phyloP scores from a whole-genome alignment of 2,888 invertebrate genomes.

The Tenthredo distinguenda region DNA sequence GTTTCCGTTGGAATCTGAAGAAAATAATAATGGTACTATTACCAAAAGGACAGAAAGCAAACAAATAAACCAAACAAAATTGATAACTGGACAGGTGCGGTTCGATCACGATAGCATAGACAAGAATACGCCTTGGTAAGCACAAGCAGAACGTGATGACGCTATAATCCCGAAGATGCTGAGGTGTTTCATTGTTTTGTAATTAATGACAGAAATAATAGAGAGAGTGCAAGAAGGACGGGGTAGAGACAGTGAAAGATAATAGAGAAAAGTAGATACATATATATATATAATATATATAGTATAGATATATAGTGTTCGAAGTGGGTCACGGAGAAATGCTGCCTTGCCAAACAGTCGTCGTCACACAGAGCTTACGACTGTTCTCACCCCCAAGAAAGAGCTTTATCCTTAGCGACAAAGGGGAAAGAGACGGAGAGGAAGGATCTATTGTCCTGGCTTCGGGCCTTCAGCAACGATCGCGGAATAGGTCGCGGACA shows the following conservation, averaged over 20 bases:
- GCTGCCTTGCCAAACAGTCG: conserved; percentile 41
- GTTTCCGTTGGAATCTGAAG: neutral
- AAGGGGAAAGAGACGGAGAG: neutral
- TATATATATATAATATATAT: conserved; percentile 15
- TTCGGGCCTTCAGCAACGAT: conserved; percentile 24
- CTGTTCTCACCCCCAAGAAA: conserved; percentile 43
- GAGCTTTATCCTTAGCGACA: conserved; percentile 33
- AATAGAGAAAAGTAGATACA: conserved; percentile 44
- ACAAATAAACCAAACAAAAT: neutral
- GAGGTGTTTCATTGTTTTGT: conserved; percentile 20
- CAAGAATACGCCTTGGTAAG: neutral
- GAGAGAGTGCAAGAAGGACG: neutral
- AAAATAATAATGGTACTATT: neutral
- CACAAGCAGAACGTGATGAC: neutral
- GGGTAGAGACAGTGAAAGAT: conserved; percentile 16
- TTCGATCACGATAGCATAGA: neutral
- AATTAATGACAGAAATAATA: conserved; percentile 14
- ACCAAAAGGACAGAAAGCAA: neutral
- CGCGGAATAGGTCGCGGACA: conserved; percentile 30
- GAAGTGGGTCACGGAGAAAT: conserved; percentile 43
- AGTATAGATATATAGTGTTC: conserved; percentile 29
- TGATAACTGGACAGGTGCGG: neutral
- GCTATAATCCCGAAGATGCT: conserved; percentile 20
- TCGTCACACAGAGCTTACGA: conserved; percentile 45
- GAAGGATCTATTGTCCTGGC: conserved; percentile 45